Conservation (phyloP, 2,797 vertebrate genomes). For the Tiaroga cobitis region DNA sequence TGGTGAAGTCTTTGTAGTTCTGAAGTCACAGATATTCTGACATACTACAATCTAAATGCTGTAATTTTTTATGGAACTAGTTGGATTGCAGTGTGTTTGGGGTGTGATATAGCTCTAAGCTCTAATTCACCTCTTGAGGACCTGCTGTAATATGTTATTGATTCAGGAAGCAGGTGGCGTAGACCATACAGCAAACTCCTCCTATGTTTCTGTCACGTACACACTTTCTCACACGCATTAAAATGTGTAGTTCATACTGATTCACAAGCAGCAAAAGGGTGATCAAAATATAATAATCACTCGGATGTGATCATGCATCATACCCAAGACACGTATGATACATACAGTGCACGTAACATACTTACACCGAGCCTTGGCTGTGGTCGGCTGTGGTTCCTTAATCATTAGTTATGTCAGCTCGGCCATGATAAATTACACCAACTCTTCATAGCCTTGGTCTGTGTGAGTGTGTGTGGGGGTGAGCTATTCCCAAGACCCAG, state of each 20-base stretch:
- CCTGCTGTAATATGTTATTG: slow-evolving; percentile 70
- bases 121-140: slow-evolving; percentile 55
- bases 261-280: slow-evolving; percentile 27
- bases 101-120: slow-evolving; percentile 50
- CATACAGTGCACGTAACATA: slow-evolving; percentile 24
- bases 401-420: slow-evolving; percentile 60
- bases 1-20: not conserved
- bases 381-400: slow-evolving; percentile 50
- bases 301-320: slow-evolving; percentile 33
- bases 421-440: slow-evolving; percentile 56
- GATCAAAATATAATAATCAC: slow-evolving; percentile 22
- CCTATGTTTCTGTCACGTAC: not conserved
- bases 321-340: not conserved
- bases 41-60: not conserved
- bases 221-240: not conserved
- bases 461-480: slow-evolving; percentile 32
- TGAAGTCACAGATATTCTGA: not conserved
- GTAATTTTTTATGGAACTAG: not conserved
- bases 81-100: slow-evolving; percentile 30
- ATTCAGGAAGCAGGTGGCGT: slow-evolving; percentile 60
- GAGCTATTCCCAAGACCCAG: slow-evolving; percentile 15
- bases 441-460: slow-evolving; percentile 41
- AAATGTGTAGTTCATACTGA: not conserved
- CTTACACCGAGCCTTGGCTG: not conserved
- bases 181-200: not conserved